Evolutionary conservation across 2,797 vertebrate species (phyloP), one percentile per base, ranked within the genome.

Genomic region (Acanthopagrus latus): DNA sequence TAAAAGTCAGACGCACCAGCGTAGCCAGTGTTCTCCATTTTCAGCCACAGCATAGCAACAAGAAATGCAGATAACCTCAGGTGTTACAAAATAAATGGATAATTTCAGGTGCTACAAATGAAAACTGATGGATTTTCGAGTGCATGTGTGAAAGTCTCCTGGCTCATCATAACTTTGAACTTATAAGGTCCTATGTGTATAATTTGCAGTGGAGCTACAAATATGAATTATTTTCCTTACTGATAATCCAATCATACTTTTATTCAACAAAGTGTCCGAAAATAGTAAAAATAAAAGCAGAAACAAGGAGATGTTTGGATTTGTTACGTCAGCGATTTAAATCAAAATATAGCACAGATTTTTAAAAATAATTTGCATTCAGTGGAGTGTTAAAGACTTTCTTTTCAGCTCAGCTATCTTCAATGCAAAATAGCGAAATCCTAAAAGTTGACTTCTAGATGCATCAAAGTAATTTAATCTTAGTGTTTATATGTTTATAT

Each of bases 201-300:
- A 51, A 57, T 43, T 50, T 18, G 38, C 41, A 14, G 20, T 9
- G 18, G 17, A 20, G 10, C 69, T 64, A 51, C 44, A 63, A 23
- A 71, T 71, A 47, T 76, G 4, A 9, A 51, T 64, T 63, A 25
- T 63, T 16, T 54, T 13, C 44, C 23, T 21, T 56, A 52, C 20
- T 47, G 7, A 73, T 64, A 52, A 65, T 59, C 51, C 0, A 0
- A 29, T 58, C 2, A 48, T 64, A 41, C 21, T 29, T 70, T 46
- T 48, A 33, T 50, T 50, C 21, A 44, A 10, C 11, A 41, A 4
- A 47, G 38, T 66, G 5, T 50, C 20, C n/a, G 38, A 33, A 72
- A 64, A 16, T 7, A 3, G 11, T 29, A 20, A 18, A 25, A 33
- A 17, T 47, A 7, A 21, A 57, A 48, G 17, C 11, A 27, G 3